phyloP scores from a whole-genome alignment of 2,888 invertebrate genomes.

The Nasonovia ribisnigri region DNA sequence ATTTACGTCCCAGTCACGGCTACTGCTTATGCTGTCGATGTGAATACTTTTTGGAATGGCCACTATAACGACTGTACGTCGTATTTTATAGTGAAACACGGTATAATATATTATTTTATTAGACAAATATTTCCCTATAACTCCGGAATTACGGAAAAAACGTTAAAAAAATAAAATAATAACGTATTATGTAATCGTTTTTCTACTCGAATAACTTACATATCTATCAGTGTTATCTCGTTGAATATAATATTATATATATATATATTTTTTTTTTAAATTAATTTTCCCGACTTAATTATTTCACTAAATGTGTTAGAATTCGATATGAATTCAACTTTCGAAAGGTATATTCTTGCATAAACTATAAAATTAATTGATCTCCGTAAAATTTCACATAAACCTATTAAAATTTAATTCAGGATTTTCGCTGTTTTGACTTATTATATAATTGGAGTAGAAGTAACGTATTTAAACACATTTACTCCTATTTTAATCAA shows the following conservation, averaged over 20 bases:
- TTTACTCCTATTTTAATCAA: not conserved
- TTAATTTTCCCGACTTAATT: not conserved
- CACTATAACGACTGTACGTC: not conserved
- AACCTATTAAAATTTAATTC: slow-evolving; percentile 2
- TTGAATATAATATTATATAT: too few species aligned
- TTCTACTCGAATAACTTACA: too few species aligned
- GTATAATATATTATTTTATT: not conserved
- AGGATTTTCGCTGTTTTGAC: not conserved
- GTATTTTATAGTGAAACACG: not conserved
- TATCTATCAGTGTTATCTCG: too few species aligned
- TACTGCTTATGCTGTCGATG: not conserved
- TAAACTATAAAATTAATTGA: not conserved
- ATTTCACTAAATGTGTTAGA: not conserved
- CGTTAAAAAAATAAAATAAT: not conserved
- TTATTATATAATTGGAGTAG: not conserved
- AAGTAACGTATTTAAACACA: not conserved
- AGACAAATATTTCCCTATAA: not conserved
- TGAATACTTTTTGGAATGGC: not conserved
- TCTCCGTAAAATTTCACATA: not conserved
- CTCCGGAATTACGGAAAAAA: not conserved
- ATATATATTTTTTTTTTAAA: too few species aligned
- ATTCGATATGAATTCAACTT: not conserved
- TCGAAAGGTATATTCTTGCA: not conserved
- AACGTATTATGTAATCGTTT: not conserved
- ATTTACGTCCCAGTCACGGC: not conserved